Evolutionary conservation across 2,888 invertebrate species (phyloP), one percentile per base, ranked within the genome.

Genomic region (Brenthis daphne): DNA sequence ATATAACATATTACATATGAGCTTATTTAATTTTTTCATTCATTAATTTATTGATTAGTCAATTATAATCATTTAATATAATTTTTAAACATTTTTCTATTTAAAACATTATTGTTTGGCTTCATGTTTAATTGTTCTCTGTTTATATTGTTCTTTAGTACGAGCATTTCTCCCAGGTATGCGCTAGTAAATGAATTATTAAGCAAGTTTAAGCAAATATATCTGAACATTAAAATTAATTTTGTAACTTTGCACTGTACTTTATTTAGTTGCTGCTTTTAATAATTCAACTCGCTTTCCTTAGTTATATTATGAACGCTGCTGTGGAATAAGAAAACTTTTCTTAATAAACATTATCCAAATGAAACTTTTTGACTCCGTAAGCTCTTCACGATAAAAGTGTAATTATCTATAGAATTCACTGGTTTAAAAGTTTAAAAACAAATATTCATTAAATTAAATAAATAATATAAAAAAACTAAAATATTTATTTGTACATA

Each of bases 301-400:
- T 65, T 24, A n/a, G 24, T 57, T 6, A 57, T 57, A 24, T 37
- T 20, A 57, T 43, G 65, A 57, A 4, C 48, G 65, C 57, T 37
- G 33, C 57, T 29, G 13, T 43, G 65, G 57, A 57, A 43, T 29
- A 50, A 43, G 65, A 16, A 65, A 65, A 65, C 43, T 65, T 65
- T 65, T 53, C 37, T 24, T 43, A 58, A 53, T 65, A 65, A 65
- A 65, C 57, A 57, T 65, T 47, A 57, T 51, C 43, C 51, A 65
- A 57, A 51, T 57, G 51, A 65, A 54, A 51, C 16, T 57, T 20
- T 57, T 57, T 20, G 16, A 57, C 16, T 37, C 29, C 47, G 24
- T 1, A 43, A 43, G 37, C 37, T 8, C 37, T 43, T 43, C 37
- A 43, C 37, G 11, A 43, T 43, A 43, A 8, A 43, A 24, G 16